Percentiles rank a stretch among this genome's conserved stretches.
Evolutionary conservation across 2,888 invertebrate genomes (phyloP).

Genomic region (Cryptophagus acutangulus): DNA sequence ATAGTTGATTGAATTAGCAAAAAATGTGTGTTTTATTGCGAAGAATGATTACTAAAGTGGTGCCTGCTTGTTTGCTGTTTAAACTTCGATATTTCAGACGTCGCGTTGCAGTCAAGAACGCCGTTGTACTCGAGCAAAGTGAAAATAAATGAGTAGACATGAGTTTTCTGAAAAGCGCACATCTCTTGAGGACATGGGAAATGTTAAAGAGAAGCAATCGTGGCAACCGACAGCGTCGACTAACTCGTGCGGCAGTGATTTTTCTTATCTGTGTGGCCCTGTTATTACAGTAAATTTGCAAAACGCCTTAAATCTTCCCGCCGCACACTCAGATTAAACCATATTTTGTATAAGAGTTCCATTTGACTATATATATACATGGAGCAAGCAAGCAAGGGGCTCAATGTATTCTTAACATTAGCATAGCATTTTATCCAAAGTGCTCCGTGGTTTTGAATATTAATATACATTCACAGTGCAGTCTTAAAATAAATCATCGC

Average conservation of each 20-base stretch:
- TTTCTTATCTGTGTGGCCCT: slow-evolving; percentile 23
- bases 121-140: too few species aligned
- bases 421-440: slow-evolving; percentile 42
- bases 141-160: too few species aligned
- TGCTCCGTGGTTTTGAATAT: slow-evolving; percentile 42
- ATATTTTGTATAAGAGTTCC: slow-evolving; percentile 18
- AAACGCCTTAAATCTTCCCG: slow-evolving; percentile 30
- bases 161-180: too few species aligned
- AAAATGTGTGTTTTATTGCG: too few species aligned
- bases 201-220: too few species aligned
- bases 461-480: slow-evolving; percentile 36
- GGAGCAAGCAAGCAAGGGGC: too few species aligned
- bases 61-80: too few species aligned
- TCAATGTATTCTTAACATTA: slow-evolving; percentile 26
- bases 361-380: background rate
- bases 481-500: slow-evolving; percentile 34
- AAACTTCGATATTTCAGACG: too few species aligned
- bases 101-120: too few species aligned
- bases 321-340: slow-evolving; percentile 29
- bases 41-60: too few species aligned
- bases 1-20: too few species aligned
- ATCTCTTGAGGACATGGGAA: too few species aligned
- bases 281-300: slow-evolving; percentile 37
- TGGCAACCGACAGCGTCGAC: slow-evolving; percentile 8
- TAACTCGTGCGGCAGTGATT: slow-evolving; percentile 14